Conservation (phyloP, 2,888 invertebrate genomes). For the Archips crataeganus region DNA sequence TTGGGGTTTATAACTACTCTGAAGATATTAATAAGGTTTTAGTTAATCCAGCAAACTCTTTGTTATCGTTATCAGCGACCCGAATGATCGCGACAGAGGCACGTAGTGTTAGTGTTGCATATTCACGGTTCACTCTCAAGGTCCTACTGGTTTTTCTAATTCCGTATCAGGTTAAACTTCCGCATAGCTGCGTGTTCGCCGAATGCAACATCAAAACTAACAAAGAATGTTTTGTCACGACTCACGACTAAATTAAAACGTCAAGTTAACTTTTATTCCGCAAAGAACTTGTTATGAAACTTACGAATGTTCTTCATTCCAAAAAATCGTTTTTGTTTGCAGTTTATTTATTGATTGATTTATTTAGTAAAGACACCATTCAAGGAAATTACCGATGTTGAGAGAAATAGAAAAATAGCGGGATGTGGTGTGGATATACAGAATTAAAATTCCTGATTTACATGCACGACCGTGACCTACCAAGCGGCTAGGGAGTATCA, state of each 20-base stretch:
- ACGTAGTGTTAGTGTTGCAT: constrained; percentile 11
- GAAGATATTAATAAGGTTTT: neutral
- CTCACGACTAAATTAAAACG: too few species aligned
- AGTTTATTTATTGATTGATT: too few species aligned
- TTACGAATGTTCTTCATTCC: too few species aligned
- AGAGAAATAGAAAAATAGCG: neutral
- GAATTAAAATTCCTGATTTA: neutral
- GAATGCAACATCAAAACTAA: neutral
- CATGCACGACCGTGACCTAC: neutral
- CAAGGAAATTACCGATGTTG: too few species aligned
- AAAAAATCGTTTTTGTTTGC: too few species aligned
- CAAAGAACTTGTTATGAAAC: too few species aligned
- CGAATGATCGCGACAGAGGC: constrained; percentile 19
- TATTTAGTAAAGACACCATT: too few species aligned
- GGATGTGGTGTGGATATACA: neutral
- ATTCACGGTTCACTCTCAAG: constrained; percentile 28
- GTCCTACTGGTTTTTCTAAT: constrained; percentile 28
- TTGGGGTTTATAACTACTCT: neutral
- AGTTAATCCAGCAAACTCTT: constrained; percentile 16
- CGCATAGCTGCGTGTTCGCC: constrained; percentile 17
- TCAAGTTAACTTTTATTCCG: too few species aligned
- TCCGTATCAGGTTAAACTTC: constrained; percentile 19
- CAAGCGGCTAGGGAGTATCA: constrained; percentile 2
- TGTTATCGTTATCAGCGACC: constrained; percentile 6
- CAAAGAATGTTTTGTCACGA: neutral